Evolutionary conservation across 2,888 invertebrate genomes (phyloP).

Genomic region (Teleiodes luculella): DNA sequence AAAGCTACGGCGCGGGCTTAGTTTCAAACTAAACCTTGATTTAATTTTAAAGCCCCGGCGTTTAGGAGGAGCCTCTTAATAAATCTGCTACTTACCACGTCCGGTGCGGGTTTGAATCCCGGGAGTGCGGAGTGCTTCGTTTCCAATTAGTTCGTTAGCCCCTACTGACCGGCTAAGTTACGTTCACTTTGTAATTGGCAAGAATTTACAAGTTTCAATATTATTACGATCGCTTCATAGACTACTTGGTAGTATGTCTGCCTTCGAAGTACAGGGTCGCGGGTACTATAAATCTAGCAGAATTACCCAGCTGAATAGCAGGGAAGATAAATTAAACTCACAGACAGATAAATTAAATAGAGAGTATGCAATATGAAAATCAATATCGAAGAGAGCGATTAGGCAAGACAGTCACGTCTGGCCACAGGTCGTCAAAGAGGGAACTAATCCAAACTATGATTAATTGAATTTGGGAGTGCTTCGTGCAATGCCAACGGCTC

Average conservation of each 20-base stretch:
- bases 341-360: no score
- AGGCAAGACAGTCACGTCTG: slow-evolving; percentile 59
- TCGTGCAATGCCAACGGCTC: slow-evolving; percentile 50
- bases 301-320: no score
- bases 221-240: no score
- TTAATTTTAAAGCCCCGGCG: slow-evolving; percentile 66
- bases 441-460: slow-evolving; percentile 74
- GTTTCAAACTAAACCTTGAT: slow-evolving; percentile 62
- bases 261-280: no score
- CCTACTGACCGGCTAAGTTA: slow-evolving; percentile 59
- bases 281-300: no score
- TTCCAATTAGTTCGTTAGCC: slow-evolving; percentile 62
- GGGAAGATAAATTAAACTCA: no score
- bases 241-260: no score
- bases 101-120: slow-evolving; percentile 69
- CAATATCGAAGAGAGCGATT: slow-evolving; percentile 39
- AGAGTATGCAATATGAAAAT: slow-evolving; percentile 17
- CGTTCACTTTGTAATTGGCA: slow-evolving; percentile 49
- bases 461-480: slow-evolving; percentile 69
- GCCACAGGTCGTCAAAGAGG: slow-evolving; percentile 59
- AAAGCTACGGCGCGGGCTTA: slow-evolving; percentile 55
- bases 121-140: slow-evolving; percentile 55
- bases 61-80: slow-evolving; percentile 68
- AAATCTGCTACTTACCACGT: slow-evolving; percentile 69
- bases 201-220: slow-evolving; percentile 42